A percentile compares a stretch with the other conserved stretches of the same genome.
Conservation (phyloP, 2,113 vertebrate genomes). For the Willisornis vidua region DNA sequence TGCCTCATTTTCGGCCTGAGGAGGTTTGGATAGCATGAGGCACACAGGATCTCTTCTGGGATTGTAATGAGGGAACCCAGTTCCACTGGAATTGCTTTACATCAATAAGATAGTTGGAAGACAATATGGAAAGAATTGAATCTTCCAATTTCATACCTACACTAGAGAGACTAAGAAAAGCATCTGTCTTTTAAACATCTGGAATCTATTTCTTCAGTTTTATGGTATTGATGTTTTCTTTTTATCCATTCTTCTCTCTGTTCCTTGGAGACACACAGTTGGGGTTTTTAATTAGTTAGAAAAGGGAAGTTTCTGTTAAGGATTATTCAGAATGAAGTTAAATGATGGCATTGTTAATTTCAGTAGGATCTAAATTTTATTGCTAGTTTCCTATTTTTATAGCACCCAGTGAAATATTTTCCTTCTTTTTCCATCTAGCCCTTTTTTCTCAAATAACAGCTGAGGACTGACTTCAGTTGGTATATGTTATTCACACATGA, state of each 20-base stretch:
- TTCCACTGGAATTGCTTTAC: constrained; percentile 21
- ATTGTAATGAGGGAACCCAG: not conserved
- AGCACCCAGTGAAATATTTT: not conserved
- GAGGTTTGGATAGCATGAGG: not conserved
- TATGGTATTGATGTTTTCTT: not conserved
- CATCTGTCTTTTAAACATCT: constrained; percentile 15
- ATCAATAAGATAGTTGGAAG: constrained; percentile 22
- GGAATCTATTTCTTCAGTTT: constrained; percentile 28
- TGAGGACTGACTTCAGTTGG: not conserved
- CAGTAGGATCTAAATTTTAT: not conserved
- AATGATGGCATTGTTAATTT: not conserved
- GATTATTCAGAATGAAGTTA: not conserved
- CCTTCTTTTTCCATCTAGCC: not conserved
- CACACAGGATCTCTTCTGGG: not conserved
- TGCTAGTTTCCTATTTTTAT: not conserved
- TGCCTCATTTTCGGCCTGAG: not conserved
- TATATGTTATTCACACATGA: not conserved
- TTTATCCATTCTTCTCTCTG: not conserved
- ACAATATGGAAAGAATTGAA: not conserved
- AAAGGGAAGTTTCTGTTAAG: constrained; percentile 12
- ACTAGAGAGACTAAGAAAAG: not conserved
- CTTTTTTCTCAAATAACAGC: not conserved
- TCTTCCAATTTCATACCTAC: constrained; percentile 23
- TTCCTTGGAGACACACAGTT: not conserved
- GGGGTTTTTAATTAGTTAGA: constrained; percentile 25